Evolutionary conservation across 2,113 vertebrate genomes (phyloP).

Genomic region (Helogale parvula): DNA sequence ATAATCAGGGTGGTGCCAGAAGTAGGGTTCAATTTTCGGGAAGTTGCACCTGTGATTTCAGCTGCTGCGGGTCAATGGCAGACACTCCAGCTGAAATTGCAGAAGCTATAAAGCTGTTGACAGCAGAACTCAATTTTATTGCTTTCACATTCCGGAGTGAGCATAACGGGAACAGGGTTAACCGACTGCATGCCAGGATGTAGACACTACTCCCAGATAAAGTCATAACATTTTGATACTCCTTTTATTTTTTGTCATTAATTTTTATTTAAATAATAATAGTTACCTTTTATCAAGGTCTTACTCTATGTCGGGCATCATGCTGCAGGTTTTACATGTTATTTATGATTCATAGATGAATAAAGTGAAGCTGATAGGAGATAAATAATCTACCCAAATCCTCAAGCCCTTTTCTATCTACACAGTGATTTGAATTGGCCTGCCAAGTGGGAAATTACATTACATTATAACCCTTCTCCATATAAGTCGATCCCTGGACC

Average conservation of each 20-base stretch:
- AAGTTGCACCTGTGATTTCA: slow-evolving; percentile 59
- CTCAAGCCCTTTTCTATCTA: not conserved
- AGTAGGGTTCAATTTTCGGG: slow-evolving; percentile 52
- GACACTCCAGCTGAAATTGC: slow-evolving; percentile 53
- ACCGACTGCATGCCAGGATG: not conserved
- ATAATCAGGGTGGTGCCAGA: not conserved
- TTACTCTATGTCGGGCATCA: not conserved
- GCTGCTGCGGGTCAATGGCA: slow-evolving; percentile 58
- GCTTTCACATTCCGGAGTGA: slow-evolving; percentile 9
- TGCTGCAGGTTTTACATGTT: not conserved
- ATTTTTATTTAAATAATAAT: slow-evolving; percentile 39
- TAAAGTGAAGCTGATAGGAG: not conserved
- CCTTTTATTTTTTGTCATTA: not conserved
- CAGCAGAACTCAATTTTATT: slow-evolving; percentile 63
- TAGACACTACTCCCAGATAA: not conserved
- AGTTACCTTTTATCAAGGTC: not conserved
- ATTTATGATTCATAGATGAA: not conserved
- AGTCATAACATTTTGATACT: not conserved
- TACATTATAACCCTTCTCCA: not conserved
- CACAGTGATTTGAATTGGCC: not conserved
- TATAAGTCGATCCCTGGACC: not conserved
- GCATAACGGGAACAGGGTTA: not conserved
- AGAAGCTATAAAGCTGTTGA: slow-evolving; percentile 64
- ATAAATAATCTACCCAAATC: not conserved
- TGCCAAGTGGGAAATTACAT: not conserved